These are phyloP conservation scores for Himalopsyche phryganea DNA, from an alignment of 1,140 invertebrate species.

Conservation along the genomic window DNA sequence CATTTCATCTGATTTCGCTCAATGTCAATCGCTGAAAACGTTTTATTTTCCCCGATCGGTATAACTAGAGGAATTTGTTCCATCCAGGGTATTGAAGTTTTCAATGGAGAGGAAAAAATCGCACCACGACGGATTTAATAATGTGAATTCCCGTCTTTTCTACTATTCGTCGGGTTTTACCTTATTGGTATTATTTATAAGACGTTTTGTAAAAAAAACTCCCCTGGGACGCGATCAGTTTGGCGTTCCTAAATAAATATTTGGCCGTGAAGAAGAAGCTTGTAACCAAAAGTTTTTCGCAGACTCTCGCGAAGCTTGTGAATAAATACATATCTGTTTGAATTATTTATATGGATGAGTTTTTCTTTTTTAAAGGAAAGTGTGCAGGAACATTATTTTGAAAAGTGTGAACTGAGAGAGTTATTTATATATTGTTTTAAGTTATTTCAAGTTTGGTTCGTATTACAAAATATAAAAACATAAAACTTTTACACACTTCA, in stretches of 20 bases:
- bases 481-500: no score
- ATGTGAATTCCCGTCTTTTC: not conserved
- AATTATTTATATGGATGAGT: slow-evolving; percentile 20
- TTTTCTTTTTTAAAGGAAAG: not conserved
- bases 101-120: not conserved
- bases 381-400: no score
- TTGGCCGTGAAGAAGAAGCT: slow-evolving; percentile 1
- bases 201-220: slow-evolving; percentile 2
- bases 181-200: slow-evolving; percentile 11
- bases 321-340: slow-evolving; percentile 17
- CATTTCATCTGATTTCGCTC: no score
- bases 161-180: not conserved
- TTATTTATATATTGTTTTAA: not conserved
- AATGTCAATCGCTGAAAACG: no score
- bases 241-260: slow-evolving; percentile 10
- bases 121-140: not conserved
- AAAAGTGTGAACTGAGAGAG: not conserved
- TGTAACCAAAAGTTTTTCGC: slow-evolving; percentile 9
- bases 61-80: no score
- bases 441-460: no score
- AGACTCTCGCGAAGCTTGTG: not conserved
- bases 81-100: not conserved
- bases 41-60: no score
- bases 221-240: not conserved
- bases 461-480: no score